phyloP scores from a whole-genome alignment of 35 echinoderm and acorn worm species.

The Ophioderma brevispina region DNA sequence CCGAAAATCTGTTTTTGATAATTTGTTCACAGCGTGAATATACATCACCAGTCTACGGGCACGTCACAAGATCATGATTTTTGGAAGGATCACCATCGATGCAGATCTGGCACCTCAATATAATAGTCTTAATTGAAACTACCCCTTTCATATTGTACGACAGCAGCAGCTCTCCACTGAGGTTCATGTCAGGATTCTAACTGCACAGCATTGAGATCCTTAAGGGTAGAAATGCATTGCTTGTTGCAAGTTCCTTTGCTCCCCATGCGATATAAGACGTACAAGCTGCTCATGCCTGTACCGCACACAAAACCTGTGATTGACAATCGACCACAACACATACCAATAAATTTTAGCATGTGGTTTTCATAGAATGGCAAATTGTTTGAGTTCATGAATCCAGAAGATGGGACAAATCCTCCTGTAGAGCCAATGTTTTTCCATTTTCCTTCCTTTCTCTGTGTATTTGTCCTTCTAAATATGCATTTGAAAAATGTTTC shows the following conservation, averaged over 20 bases:
- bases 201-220: constrained; percentile 79
- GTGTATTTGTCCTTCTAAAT: no score
- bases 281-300: constrained; percentile 80
- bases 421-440: background rate
- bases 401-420: background rate
- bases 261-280: constrained; percentile 74
- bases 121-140: no score
- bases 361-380: background rate
- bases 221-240: constrained; percentile 71
- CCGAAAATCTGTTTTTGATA: no score
- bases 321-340: no score
- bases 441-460: no score
- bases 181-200: constrained; percentile 93
- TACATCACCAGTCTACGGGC: no score
- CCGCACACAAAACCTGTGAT: constrained; percentile 79
- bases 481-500: no score
- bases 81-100: no score
- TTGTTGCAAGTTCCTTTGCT: constrained; percentile 83
- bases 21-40: no score
- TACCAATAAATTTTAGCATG: background rate
- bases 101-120: no score
- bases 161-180: constrained; percentile 80
- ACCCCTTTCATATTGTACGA: constrained; percentile 90
- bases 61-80: no score
- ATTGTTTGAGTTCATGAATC: background rate